A percentile compares a stretch with the other conserved stretches of the same genome.
phyloP scores from a whole-genome alignment of 2,797 vertebrate species.

The Acanthornis magna region DNA sequence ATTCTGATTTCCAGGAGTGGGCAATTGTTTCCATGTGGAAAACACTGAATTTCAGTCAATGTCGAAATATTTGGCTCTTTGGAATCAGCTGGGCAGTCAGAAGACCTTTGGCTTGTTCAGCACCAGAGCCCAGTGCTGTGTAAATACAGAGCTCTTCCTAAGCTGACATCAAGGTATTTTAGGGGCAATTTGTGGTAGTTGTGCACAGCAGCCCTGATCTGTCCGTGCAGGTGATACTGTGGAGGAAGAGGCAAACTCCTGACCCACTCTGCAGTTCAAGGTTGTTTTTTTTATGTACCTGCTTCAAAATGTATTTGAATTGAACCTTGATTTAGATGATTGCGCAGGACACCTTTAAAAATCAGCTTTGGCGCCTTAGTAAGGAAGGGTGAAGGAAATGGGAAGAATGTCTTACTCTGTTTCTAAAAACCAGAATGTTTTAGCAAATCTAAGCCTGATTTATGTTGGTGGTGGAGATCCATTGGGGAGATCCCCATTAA shows the following conservation, averaged over 20 bases:
- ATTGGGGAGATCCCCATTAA: not conserved
- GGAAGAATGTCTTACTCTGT: not conserved
- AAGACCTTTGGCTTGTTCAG: not conserved
- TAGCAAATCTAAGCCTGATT: not conserved
- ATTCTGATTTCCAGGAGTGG: not conserved
- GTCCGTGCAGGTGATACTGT: not conserved
- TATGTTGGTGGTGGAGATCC: not conserved
- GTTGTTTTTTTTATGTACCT: not conserved
- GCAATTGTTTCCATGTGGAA: not conserved
- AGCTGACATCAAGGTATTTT: not conserved
- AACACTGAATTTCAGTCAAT: not conserved
- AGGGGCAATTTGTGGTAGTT: not conserved
- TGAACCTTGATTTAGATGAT: not conserved
- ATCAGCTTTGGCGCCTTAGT: not conserved
- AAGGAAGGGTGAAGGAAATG: not conserved
- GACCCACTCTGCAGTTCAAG: not conserved
- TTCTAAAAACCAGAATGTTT: not conserved
- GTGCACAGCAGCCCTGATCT: not conserved
- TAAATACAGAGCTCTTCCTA: not conserved
- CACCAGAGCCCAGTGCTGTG: not conserved
- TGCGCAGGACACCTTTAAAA: not conserved
- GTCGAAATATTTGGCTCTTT: not conserved
- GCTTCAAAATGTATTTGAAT: not conserved
- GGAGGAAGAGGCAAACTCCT: not conserved
- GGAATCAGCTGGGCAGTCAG: not conserved